Base-by-base conservation (phyloP, 1,140 invertebrate species). In the Drosophila lacteicornis region DNA sequence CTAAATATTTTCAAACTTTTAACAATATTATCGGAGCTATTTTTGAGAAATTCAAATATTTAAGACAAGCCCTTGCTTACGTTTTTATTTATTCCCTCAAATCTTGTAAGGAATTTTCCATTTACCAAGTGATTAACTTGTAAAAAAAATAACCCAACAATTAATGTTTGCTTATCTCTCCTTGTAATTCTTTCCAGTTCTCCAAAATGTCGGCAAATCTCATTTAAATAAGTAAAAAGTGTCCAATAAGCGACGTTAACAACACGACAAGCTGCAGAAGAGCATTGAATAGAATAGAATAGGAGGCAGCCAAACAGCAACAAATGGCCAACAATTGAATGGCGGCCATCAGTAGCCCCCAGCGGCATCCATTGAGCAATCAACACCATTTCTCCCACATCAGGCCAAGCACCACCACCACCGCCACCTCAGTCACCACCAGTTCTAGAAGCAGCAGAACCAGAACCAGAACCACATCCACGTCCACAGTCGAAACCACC, bases 271-370 rank as follows among this genome's bases (percentile, higher is more conserved):
- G 38, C 27, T 30, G 5, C n/a, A 30, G 38, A 50, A 46, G 53
- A 49, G 9, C 17, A 27, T 62, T 6, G 22, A 55, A 55, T 55
- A 15, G 49, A 59, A 38, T 33, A 58, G 30, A 84, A 62, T 22
- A 62, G 46, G 47, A 60, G 47, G 22, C 77, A 78, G n/a, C 51
- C 57, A 68, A 79, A 62, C 65, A 74, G 58, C 58, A 82, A 56
- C 66, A 79, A 92, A 92, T 92, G 92, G 91, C 75, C 78, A 80
- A 82, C 81, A 91, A 94, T 94, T 95, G 91, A 94, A 97, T 97
- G 96, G 96, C 96, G 95, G 96, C 94, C 92, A 94, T 94, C 95
- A 94, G 96, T 95, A 95, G 96, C 95, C 93, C 95, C 91, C 95
- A 95, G 94, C 95, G 96, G 94, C 96, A 97, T 95, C 96, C 82